Conservation (phyloP, 1,140 invertebrate species). For the Ectropis grisescens region DNA sequence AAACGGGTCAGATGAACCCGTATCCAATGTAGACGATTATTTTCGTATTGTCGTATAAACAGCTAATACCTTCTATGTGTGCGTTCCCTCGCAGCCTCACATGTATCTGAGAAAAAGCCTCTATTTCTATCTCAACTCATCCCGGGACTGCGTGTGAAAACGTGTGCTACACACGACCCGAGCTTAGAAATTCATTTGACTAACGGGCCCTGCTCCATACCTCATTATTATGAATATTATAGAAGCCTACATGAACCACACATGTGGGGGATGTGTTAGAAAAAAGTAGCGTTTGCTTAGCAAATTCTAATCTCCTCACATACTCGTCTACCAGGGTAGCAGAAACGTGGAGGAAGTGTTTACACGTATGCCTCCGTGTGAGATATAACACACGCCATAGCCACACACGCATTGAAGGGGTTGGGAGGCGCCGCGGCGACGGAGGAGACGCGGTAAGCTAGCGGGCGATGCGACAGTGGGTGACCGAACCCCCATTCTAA, state of each 20-base stretch:
- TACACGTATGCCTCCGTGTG: constrained; percentile 46
- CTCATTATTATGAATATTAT: constrained; percentile 11
- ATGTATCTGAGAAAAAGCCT: background rate
- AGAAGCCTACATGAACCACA: constrained; percentile 28
- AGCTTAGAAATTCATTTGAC: constrained; percentile 19
- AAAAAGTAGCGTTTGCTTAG: constrained; percentile 63
- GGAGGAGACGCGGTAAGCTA: no score
- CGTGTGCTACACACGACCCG: background rate
- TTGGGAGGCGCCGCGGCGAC: constrained; percentile 27
- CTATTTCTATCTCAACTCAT: constrained; percentile 9
- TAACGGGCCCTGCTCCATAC: constrained; percentile 7
- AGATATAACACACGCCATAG: constrained; percentile 43
- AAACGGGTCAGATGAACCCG: no score
- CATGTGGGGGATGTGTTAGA: constrained; percentile 40
- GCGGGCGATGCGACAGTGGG: no score
- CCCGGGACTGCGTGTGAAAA: constrained; percentile 15
- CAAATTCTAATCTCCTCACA: constrained; percentile 69
- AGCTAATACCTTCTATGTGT: constrained; percentile 9
- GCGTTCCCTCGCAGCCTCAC: constrained; percentile 6
- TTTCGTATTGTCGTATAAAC: background rate
- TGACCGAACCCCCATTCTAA: constrained; percentile 46
- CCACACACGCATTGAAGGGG: constrained; percentile 56
- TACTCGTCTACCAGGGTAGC: constrained; percentile 54
- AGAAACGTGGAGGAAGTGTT: constrained; percentile 37
- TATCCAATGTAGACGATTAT: constrained; percentile 3